Evolutionary conservation across 2,113 vertebrate species (phyloP).

Genomic region (Corydoras maculifer): DNA sequence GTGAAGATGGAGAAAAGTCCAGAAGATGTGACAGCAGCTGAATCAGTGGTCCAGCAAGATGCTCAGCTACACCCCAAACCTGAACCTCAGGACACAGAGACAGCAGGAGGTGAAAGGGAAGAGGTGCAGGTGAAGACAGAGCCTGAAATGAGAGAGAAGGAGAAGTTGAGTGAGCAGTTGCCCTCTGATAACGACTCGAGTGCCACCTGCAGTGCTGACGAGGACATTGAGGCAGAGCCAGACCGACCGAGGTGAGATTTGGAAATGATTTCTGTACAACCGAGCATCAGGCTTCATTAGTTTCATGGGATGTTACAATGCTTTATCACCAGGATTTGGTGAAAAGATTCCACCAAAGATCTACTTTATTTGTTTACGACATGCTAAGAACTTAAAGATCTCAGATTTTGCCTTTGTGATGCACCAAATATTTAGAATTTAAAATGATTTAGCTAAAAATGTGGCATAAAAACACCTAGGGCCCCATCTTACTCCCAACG

Average conservation of each 20-base stretch:
- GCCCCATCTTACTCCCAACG: too few relatives aligned
- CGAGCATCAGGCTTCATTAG: too few relatives aligned
- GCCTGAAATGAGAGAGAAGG: constrained; percentile 83
- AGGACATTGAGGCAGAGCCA: constrained; percentile 88
- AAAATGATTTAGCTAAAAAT: too few relatives aligned
- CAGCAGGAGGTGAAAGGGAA: constrained; percentile 52
- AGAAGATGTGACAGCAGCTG: constrained; percentile 59
- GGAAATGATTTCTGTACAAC: not conserved
- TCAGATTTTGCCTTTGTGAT: too few relatives aligned
- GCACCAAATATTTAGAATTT: too few relatives aligned
- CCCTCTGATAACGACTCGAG: constrained; percentile 95
- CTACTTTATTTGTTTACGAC: too few relatives aligned
- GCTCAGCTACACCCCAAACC: constrained; percentile 73
- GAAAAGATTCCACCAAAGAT: too few relatives aligned
- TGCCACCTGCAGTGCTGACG: constrained; percentile 96
- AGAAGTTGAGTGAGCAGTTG: constrained; percentile 63
- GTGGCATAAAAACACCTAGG: too few relatives aligned
- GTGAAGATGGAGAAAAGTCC: constrained; percentile 75
- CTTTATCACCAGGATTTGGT: too few relatives aligned
- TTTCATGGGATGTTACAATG: too few relatives aligned
- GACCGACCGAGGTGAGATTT: constrained; percentile 75
- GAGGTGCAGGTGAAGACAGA: constrained; percentile 81
- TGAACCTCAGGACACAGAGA: constrained; percentile 76
- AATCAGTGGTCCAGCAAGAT: constrained; percentile 70
- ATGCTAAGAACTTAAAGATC: too few relatives aligned